phyloP scores from a whole-genome alignment of 2,113 vertebrate genomes.

The Pteronura brasiliensis region DNA sequence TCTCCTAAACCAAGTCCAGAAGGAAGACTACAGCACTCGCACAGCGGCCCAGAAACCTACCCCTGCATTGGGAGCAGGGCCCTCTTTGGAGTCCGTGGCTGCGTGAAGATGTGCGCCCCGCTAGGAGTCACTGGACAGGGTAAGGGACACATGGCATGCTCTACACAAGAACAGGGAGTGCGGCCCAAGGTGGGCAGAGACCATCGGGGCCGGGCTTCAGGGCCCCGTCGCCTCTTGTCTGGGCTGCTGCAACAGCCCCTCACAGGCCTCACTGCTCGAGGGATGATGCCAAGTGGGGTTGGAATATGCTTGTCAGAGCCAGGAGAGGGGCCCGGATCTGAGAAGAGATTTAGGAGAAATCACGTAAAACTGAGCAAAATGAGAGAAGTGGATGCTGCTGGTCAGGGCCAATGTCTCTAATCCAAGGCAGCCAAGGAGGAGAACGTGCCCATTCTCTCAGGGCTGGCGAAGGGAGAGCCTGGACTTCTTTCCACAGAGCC shows the following conservation, averaged over 20 bases:
- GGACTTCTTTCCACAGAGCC: not conserved
- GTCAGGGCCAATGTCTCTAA: not conserved
- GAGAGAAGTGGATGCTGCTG: not conserved
- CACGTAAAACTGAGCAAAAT: not conserved
- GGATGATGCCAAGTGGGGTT: not conserved
- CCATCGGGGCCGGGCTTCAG: not conserved
- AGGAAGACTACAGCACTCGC: not conserved
- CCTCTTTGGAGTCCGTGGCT: not conserved
- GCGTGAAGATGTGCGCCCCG: not conserved
- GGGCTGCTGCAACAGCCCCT: not conserved
- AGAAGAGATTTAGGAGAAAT: not conserved
- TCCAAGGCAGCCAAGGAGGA: not conserved
- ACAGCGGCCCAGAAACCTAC: not conserved
- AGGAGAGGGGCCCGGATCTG: not conserved
- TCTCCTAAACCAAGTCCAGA: not conserved
- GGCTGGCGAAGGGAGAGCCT: not conserved
- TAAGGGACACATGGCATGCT: accelerated
- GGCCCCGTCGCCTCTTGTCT: not conserved
- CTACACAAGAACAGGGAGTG: not conserved
- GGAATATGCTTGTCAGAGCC: not conserved
- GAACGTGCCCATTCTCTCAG: not conserved
- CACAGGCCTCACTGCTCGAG: not conserved
- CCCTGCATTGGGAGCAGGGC: not conserved
- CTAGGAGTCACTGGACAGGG: not conserved
- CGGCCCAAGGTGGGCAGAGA: accelerated